Conservation (phyloP, 2,113 vertebrate species). For the Hylia prasina region DNA sequence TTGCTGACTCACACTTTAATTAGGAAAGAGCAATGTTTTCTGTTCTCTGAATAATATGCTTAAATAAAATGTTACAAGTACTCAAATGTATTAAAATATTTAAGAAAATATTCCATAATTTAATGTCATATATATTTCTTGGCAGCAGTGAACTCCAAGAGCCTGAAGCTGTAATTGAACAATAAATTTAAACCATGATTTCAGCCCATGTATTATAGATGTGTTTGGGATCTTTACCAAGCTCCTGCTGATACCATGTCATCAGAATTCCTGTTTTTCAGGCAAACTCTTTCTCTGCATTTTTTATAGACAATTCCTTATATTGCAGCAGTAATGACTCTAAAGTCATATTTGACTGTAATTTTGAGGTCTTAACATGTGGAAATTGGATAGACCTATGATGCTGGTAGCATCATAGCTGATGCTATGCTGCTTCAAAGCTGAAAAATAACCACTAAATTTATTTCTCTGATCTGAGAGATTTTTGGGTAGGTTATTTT, state of each 20-base stretch:
- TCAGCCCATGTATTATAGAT: constrained; percentile 50
- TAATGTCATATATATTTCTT: constrained; percentile 61
- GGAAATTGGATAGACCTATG: background rate
- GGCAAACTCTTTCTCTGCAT: background rate
- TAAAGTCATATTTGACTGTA: background rate
- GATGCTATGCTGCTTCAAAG: background rate
- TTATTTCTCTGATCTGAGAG: constrained; percentile 13
- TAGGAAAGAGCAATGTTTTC: constrained; percentile 62
- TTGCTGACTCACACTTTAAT: constrained; percentile 66
- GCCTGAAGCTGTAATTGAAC: constrained; percentile 51
- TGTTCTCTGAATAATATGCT: constrained; percentile 57
- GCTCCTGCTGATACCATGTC: background rate
- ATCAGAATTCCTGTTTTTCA: constrained; percentile 11
- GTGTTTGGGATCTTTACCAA: constrained; percentile 29
- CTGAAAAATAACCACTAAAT: background rate
- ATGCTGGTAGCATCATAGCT: accelerated
- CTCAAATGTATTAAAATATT: constrained; percentile 59
- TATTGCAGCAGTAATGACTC: background rate
- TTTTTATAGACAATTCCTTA: background rate
- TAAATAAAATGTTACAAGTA: constrained; percentile 53
- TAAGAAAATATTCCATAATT: constrained; percentile 58
- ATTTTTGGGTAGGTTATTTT: background rate
- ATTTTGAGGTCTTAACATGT: background rate
- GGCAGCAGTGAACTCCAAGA: constrained; percentile 42
- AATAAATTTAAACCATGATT: constrained; percentile 52